Evolutionary conservation across 2,888 invertebrate genomes (phyloP), one percentile per base, ranked within the genome.

Genomic region (Lycaena phlaeas): DNA sequence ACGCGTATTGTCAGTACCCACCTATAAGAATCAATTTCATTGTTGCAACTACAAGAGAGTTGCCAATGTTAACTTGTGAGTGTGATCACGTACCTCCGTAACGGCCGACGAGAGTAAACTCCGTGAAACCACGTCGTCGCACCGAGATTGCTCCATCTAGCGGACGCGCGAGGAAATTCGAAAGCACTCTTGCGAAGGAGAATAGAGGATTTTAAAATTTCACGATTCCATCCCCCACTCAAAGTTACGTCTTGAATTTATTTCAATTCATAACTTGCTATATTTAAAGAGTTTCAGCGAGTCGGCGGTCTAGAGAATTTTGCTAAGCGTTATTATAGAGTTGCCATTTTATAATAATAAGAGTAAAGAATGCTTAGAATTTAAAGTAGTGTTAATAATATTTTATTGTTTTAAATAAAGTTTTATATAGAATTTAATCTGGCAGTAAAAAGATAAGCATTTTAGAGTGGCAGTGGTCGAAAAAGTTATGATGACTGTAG

Each of bases 1-100:
- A n/a, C n/a, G n/a, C n/a, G n/a, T n/a, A n/a, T n/a, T n/a, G n/a
- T n/a, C n/a, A n/a, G n/a, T n/a, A n/a, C n/a, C n/a, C n/a, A n/a
- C n/a, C 3, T 36, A 26, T 25, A 36, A 45, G 52, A 54, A 56
- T 56, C 53, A 57, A 52, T 59, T 52, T 41, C 45, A 48, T 48
- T 45, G 48, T 51, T 51, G 45, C 46, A 54, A 57, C 56, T 56
- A 50, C 52, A 54, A 49, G 40, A 28, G 25, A 34, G 36, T 29
- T 31, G 47, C 27, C 41, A n/a, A n/a, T n/a, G 43, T 43, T 17
- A 25, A 42, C 41, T 45, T 41, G 38, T n/a, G n/a, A 78, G 68
- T 70, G 56, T 61, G 64, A 59, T 63, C 81, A 81, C 81, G 81
- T 78, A 53, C 56, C 42, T 45, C 55, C 55, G 64, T 74, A 75